Conservation (phyloP, 2,797 vertebrate species). For the Anolis apletophallus region DNA sequence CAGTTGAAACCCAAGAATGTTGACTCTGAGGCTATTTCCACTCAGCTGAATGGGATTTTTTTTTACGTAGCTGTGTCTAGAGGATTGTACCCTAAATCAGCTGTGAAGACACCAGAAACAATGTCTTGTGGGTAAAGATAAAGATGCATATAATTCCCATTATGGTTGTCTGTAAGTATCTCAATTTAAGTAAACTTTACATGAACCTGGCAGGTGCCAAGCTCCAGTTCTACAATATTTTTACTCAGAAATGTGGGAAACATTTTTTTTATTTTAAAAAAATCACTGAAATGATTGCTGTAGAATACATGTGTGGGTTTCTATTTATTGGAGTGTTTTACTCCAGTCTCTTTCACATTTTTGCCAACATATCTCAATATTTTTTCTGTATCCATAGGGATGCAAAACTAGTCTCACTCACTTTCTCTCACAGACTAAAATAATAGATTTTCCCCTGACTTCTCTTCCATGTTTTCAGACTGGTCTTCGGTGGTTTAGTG, state of each 20-base stretch:
- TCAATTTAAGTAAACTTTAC: constrained; percentile 28
- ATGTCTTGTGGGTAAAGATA: background rate
- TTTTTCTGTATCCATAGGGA: background rate
- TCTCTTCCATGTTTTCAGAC: background rate
- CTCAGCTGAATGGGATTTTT: background rate
- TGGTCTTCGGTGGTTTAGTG: background rate
- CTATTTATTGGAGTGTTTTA: constrained; percentile 28
- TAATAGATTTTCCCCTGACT: background rate
- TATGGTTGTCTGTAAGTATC: background rate
- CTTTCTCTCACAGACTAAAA: background rate
- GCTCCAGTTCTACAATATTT: constrained; percentile 34
- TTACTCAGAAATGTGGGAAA: constrained; percentile 27
- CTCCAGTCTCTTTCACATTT: background rate
- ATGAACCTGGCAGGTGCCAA: constrained; percentile 24
- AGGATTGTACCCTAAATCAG: background rate
- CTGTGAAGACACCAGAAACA: background rate
- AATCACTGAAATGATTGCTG: background rate
- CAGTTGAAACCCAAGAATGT: background rate
- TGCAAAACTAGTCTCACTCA: background rate
- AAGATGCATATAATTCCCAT: background rate
- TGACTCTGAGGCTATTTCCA: background rate
- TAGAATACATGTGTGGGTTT: constrained; percentile 25
- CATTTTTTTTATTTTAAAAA: background rate
- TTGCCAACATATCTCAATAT: background rate
- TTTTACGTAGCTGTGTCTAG: background rate